Percentiles rank a stretch among this genome's conserved stretches.
Conservation (phyloP, 2,888 invertebrate species). For the Boloria euphrosyne region DNA sequence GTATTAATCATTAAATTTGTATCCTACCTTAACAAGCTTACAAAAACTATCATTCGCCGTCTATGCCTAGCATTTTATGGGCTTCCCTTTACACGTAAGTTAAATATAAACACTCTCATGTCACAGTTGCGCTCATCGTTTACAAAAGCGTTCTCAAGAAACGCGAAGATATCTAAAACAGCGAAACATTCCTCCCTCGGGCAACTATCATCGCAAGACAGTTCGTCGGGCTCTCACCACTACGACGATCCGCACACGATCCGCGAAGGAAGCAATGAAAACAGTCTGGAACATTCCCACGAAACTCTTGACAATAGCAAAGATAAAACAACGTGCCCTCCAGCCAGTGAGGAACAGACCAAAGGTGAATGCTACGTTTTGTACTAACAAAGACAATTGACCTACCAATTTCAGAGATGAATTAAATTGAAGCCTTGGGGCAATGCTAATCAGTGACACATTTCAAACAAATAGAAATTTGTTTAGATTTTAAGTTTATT, state of each 20-base stretch:
- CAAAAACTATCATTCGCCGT: too few species aligned
- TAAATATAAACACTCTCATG: slow-evolving; percentile 40
- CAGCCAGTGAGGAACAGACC: slow-evolving; percentile 67
- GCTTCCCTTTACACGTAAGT: slow-evolving; percentile 2
- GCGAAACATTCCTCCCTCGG: slow-evolving; percentile 80
- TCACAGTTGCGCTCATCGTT: slow-evolving; percentile 94
- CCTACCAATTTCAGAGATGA: slow-evolving; percentile 4
- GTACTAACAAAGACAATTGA: slow-evolving; percentile 11
- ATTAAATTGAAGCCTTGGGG: slow-evolving; percentile 5
- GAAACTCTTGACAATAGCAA: slow-evolving; percentile 69
- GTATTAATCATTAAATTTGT: too few species aligned
- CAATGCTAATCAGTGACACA: background rate
- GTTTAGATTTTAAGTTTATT: background rate
- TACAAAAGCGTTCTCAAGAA: slow-evolving; percentile 97
- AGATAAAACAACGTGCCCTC: slow-evolving; percentile 61
- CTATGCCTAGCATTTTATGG: background rate
- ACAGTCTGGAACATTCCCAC: slow-evolving; percentile 78
- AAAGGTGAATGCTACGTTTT: slow-evolving; percentile 60
- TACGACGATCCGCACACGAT: slow-evolving; percentile 79
- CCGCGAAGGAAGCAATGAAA: slow-evolving; percentile 79
- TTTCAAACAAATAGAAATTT: background rate
- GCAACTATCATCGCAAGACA: slow-evolving; percentile 79
- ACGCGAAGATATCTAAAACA: slow-evolving; percentile 89
- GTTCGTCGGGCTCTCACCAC: slow-evolving; percentile 76
- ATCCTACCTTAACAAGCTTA: too few species aligned